Conservation (phyloP, 2,113 vertebrate genomes). For the human (Homo sapiens) region DNA sequence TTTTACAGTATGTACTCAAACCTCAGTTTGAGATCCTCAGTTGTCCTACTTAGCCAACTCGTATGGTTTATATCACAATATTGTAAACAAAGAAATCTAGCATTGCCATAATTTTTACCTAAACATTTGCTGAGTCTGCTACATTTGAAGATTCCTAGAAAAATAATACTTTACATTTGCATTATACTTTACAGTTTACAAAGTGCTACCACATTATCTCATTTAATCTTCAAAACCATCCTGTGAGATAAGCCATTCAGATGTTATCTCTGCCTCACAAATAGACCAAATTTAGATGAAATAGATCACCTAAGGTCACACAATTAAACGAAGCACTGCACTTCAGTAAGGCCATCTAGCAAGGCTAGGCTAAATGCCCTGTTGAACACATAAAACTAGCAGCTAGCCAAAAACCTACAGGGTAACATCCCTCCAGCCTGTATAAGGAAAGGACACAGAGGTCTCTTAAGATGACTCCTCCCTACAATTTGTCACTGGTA, state of each 20-base stretch:
- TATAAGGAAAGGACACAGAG: background rate
- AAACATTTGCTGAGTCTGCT: conserved; percentile 3
- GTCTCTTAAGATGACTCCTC: background rate
- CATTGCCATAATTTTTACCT: background rate
- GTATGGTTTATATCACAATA: background rate
- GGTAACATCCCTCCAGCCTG: background rate
- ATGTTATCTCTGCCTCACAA: background rate
- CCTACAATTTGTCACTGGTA: background rate
- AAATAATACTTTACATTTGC: background rate
- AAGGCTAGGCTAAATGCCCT: background rate
- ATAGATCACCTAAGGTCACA: background rate
- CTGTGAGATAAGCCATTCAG: background rate
- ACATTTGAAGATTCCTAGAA: conserved; percentile 24
- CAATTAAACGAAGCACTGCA: background rate
- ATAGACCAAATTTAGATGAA: background rate
- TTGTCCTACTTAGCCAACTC: background rate
- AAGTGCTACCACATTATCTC: background rate
- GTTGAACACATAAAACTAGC: background rate
- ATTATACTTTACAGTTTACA: background rate
- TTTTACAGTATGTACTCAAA: background rate
- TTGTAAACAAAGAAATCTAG: background rate
- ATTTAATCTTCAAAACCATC: background rate
- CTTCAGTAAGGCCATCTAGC: background rate
- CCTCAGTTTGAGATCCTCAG: too few relatives aligned
- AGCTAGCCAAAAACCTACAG: background rate